Conservation (phyloP, 2,888 invertebrate genomes). For the Plebejus anna region DNA sequence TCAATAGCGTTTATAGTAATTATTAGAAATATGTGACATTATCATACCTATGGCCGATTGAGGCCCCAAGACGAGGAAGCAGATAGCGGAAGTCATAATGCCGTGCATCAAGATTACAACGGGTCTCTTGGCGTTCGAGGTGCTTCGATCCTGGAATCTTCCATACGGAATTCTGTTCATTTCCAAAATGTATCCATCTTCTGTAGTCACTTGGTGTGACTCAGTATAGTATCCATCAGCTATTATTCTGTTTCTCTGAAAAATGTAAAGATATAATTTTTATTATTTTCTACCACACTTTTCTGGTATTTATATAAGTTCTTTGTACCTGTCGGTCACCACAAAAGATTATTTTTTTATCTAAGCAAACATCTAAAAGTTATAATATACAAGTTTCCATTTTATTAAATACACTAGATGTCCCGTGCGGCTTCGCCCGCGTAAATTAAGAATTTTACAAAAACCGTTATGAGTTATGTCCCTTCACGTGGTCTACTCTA, state of each 20-base stretch:
- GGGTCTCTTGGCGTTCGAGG: conserved; percentile 34
- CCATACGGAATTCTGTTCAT: conserved; percentile 45
- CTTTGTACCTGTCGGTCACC: neutral
- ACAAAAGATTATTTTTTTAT: neutral
- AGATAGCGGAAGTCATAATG: conserved; percentile 38
- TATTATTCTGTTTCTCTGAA: neutral
- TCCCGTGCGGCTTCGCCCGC: no score
- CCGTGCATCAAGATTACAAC: conserved; percentile 47
- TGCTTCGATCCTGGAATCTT: conserved; percentile 32
- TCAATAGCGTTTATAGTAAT: no score
- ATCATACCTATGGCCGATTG: conserved; percentile 41
- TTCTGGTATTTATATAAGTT: neutral
- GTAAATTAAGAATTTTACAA: no score
- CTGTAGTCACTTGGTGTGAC: conserved; percentile 41
- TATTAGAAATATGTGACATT: neutral
- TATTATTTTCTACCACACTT: neutral
- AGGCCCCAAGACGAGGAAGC: conserved; percentile 39
- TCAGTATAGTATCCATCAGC: conserved; percentile 43
- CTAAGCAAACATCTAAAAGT: neutral
- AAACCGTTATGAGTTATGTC: no score
- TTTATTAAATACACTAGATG: neutral
- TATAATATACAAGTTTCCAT: neutral
- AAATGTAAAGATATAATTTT: neutral
- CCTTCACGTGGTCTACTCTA: no score
- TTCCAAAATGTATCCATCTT: conserved; percentile 46